Evolutionary conservation across 2,888 invertebrate genomes (phyloP).

Genomic region (Lycophotia porphyrea): DNA sequence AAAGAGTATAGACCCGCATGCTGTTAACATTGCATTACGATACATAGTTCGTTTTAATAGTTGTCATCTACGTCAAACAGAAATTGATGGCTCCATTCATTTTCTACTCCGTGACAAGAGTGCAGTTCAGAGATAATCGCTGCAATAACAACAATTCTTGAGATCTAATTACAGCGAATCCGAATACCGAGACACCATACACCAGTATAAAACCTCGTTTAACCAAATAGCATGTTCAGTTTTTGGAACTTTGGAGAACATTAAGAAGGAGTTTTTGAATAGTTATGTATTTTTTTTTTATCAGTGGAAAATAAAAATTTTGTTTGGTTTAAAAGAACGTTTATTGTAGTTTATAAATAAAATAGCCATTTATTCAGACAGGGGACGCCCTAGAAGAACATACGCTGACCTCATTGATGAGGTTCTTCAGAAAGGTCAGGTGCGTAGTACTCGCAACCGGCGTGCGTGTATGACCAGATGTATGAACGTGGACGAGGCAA

Average conservation of each 20-base stretch:
- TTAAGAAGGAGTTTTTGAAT: constrained; percentile 45
- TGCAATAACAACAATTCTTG: constrained; percentile 82
- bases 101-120: constrained; percentile 22
- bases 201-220: constrained; percentile 63
- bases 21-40: not conserved
- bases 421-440: too few species aligned
- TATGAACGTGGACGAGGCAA: too few species aligned
- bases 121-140: constrained; percentile 80
- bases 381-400: too few species aligned
- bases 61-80: not conserved
- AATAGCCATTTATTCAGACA: too few species aligned
- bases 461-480: too few species aligned
- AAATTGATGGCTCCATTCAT: constrained; percentile 22
- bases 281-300: not conserved
- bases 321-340: not conserved
- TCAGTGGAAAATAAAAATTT: not conserved
- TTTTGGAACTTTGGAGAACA: constrained; percentile 50
- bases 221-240: constrained; percentile 56
- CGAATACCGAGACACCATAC: constrained; percentile 65
- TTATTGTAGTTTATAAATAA: not conserved
- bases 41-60: not conserved
- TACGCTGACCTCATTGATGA: too few species aligned
- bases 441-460: too few species aligned
- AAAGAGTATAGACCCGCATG: not conserved
- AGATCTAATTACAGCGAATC: constrained; percentile 80